phyloP scores from a whole-genome alignment of 2,888 invertebrate genomes.

The Agrochola lychnidis region DNA sequence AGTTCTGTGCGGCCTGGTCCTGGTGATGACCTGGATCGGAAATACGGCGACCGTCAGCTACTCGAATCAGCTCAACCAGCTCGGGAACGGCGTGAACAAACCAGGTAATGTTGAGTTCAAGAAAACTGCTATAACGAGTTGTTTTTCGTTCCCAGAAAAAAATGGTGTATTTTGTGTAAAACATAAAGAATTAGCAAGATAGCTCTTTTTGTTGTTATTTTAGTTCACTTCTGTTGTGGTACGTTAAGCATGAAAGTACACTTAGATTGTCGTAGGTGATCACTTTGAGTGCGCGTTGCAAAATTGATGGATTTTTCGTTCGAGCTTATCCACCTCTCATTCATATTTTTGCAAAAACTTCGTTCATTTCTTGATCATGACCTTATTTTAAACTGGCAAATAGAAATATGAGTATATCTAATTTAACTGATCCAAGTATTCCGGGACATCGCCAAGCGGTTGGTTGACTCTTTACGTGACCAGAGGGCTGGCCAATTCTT shows the following conservation, averaged over 20 bases:
- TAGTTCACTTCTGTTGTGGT: background rate
- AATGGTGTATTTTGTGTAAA: background rate
- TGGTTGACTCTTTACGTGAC: too few relatives aligned
- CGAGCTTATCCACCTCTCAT: background rate
- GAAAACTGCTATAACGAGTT: background rate
- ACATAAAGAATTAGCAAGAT: too few relatives aligned
- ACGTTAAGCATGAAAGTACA: background rate
- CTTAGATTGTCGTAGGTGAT: background rate
- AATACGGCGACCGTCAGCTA: constrained; percentile 80
- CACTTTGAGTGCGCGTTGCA: background rate
- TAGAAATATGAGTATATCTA: background rate
- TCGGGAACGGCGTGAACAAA: constrained; percentile 78
- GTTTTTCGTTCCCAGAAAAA: background rate
- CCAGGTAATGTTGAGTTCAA: constrained; percentile 76
- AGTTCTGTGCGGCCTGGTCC: constrained; percentile 74
- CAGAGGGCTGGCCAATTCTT: too few relatives aligned
- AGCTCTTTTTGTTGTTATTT: too few relatives aligned
- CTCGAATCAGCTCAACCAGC: constrained; percentile 74
- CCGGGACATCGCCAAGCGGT: too few relatives aligned
- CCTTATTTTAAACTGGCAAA: background rate
- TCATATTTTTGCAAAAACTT: background rate
- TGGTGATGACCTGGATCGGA: constrained; percentile 82
- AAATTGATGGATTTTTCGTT: too few relatives aligned
- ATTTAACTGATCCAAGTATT: background rate
- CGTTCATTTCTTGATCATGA: background rate